These are phyloP conservation scores for Corbicula japonica DNA, from an alignment of 2,888 invertebrate genomes.

Conservation along the genomic window DNA sequence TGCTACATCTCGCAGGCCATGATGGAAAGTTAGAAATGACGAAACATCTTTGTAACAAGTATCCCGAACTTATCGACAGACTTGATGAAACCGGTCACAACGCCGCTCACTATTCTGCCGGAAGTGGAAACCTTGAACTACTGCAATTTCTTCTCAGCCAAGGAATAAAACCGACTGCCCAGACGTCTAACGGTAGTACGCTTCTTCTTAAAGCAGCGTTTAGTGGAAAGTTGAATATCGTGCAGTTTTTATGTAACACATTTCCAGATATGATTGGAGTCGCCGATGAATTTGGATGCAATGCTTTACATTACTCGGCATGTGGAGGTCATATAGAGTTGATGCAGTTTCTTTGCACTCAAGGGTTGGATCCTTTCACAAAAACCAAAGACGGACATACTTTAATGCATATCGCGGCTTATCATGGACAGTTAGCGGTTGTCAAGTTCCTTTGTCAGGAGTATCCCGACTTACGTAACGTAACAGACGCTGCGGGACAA, in stretches of 20 bases:
- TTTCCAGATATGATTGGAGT: constrained; percentile 40
- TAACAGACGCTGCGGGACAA: constrained; percentile 33
- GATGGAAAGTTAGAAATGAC: constrained; percentile 50
- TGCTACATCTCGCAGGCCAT: constrained; percentile 55
- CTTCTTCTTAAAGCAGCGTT: constrained; percentile 57
- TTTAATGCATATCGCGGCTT: constrained; percentile 58
- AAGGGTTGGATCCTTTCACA: constrained; percentile 33
- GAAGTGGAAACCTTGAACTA: constrained; percentile 50
- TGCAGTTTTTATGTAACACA: constrained; percentile 30
- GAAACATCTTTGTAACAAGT: constrained; percentile 46
- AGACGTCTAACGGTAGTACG: constrained; percentile 51
- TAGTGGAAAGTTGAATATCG: constrained; percentile 45
- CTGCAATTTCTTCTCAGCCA: constrained; percentile 36
- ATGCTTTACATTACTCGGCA: constrained; percentile 52
- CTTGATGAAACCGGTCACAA: constrained; percentile 49
- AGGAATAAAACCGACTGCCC: constrained; percentile 44
- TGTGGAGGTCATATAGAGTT: constrained; percentile 51
- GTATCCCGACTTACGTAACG: constrained; percentile 46
- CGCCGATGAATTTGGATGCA: constrained; percentile 54
- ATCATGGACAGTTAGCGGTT: constrained; percentile 51
- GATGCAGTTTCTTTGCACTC: constrained; percentile 27
- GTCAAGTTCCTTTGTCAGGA: constrained; percentile 45
- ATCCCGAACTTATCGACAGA: constrained; percentile 30
- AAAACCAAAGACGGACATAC: constrained; percentile 58
- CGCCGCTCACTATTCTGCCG: constrained; percentile 58